Base-by-base conservation (phyloP, 1,140 invertebrate species). In the Oryctes rhinoceros region DNA sequence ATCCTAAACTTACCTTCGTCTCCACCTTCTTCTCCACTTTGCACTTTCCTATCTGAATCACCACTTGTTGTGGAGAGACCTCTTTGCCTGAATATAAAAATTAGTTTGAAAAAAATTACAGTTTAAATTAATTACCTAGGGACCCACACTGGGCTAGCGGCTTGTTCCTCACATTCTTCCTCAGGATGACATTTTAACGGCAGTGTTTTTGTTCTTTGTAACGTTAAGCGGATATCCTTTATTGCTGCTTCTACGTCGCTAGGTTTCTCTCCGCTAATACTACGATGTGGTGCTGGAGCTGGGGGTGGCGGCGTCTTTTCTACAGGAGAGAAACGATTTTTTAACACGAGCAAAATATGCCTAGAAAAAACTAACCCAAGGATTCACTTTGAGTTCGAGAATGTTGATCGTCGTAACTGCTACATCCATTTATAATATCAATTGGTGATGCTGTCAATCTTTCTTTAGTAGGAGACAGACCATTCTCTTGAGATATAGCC, bases 161-260 rank as follows among this genome's bases (percentile, higher is more conserved):
- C 83, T 80, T 83, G 85, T 74, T 84, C 83, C 82, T 87, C 86
- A 48, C 85, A 80, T 80, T 86, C 86, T 79, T 86, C 85, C 65
- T 85, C 84, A 49, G 84, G 84, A 83, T 86, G 85, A 74, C 85
- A 91, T 83, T 91, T 90, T 2, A 92, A 87, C 15, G 91, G 91
- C 74, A 92, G 84, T 15, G 91, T 91, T 88, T 94, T 94, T 62
- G 94, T 95, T 79, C 93, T 90, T 86, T 95, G 94, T 78, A 96
- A 88, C 4, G 94, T 94, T 83, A 94, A 91, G 81, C 93, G 91
- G 83, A 95, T 95, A 84, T 95, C 94, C 86, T 95, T 94, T 83
- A 96, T 94, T 20, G 94, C 94, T 81, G 94, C 93, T 85, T 95
- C 94, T 9, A 94, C 91, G 11, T 89, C 86, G 78, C 86, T 89